Evolutionary conservation across 1,140 invertebrate genomes (phyloP).

Genomic region (Drosophila ironensis): DNA sequence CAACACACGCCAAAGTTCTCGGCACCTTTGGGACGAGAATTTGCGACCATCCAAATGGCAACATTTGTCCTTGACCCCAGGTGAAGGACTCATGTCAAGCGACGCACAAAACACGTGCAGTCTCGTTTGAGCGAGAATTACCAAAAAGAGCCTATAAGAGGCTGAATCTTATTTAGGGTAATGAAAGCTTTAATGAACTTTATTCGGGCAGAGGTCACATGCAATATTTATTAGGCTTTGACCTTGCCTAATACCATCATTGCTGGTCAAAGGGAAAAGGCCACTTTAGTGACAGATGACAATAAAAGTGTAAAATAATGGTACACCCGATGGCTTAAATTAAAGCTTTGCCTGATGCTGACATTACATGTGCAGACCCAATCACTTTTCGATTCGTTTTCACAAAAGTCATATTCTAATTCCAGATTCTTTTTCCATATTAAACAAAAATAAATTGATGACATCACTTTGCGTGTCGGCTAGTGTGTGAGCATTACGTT

Average conservation of each 20-base stretch:
- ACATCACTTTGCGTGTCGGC: neutral
- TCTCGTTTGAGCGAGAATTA: neutral
- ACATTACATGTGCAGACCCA: no score
- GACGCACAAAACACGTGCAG: slow-evolving; percentile 6
- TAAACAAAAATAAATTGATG: neutral
- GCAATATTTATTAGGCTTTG: slow-evolving; percentile 30
- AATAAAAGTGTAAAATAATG: no score
- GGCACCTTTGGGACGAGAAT: neutral
- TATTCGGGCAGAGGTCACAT: neutral
- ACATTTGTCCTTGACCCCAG: slow-evolving; percentile 28
- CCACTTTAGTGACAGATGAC: neutral
- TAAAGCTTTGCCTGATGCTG: no score
- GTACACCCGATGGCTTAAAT: no score
- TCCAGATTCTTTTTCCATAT: no score
- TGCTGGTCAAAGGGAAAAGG: neutral
- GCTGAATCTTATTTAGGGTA: neutral
- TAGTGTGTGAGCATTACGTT: neutral
- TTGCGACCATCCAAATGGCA: slow-evolving; percentile 7
- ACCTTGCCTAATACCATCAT: slow-evolving; percentile 17
- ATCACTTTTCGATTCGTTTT: no score
- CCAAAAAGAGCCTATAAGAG: neutral
- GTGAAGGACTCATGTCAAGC: slow-evolving; percentile 27
- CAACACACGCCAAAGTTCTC: slow-evolving; percentile 13
- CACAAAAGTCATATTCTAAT: no score
- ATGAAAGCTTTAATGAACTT: neutral